Evolutionary conservation across 2,113 vertebrate genomes (phyloP).

Genomic region (Tringa solitaria): DNA sequence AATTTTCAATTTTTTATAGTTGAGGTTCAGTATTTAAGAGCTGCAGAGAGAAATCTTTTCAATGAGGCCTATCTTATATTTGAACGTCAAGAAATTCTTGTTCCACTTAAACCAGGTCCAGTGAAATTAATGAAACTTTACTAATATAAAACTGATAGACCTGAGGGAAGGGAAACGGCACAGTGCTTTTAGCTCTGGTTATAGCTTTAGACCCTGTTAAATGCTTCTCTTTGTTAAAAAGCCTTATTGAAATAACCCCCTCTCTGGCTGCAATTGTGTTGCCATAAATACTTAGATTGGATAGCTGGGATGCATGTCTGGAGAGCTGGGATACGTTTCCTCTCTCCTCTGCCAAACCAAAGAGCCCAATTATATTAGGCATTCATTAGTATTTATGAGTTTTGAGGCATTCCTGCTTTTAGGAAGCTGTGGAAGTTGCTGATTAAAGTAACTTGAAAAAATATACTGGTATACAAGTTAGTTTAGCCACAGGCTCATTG

Average conservation of each 20-base stretch:
- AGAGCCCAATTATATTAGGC: background rate
- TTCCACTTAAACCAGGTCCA: background rate
- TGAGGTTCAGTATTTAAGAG: background rate
- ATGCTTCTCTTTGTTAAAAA: background rate
- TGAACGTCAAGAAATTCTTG: background rate
- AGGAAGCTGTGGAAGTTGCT: background rate
- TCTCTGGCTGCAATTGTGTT: background rate
- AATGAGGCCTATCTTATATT: accelerated
- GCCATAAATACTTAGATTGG: background rate
- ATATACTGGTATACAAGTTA: background rate
- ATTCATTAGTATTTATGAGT: background rate
- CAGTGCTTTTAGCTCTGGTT: background rate
- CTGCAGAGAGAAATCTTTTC: background rate
- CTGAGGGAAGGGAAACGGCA: background rate
- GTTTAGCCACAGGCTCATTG: background rate
- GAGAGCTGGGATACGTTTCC: background rate
- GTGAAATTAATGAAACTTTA: background rate
- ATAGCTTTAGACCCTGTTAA: background rate
- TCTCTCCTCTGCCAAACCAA: background rate
- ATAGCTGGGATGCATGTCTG: background rate
- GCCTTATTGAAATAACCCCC: accelerated
- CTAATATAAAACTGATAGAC: background rate
- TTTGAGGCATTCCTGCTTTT: background rate
- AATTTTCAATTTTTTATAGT: background rate
- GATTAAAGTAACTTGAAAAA: background rate